Percentiles rank a stretch among this genome's conserved stretches.
Conservation (phyloP, 2,797 vertebrate genomes). For the Acrossocheilus wenchowensis region DNA sequence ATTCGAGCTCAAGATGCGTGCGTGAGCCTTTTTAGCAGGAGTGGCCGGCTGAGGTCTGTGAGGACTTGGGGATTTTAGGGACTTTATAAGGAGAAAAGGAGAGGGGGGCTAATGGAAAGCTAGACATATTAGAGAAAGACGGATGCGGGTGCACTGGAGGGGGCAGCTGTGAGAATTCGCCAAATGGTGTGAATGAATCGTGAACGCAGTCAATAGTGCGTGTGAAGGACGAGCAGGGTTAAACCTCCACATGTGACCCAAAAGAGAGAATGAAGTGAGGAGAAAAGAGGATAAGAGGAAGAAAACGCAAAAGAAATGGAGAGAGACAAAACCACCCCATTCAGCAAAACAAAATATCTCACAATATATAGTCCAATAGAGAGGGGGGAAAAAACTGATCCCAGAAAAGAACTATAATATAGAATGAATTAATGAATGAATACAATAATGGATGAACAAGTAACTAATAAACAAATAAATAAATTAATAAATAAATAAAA, state of each 20-base stretch:
- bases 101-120: constrained; percentile 29
- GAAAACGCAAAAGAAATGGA: not conserved
- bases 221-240: constrained; percentile 36
- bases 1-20: constrained; percentile 13
- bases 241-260: constrained; percentile 35
- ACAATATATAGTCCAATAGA: not conserved
- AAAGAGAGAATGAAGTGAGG: not conserved
- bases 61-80: constrained; percentile 19
- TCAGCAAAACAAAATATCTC: not conserved
- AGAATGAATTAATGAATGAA: not conserved
- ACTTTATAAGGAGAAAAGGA: not conserved
- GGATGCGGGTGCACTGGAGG: not conserved
- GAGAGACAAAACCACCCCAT: not conserved
- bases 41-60: not conserved
- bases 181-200: constrained; percentile 36
- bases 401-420: not conserved
- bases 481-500: not conserved
- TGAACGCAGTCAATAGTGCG: constrained; percentile 17
- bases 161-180: constrained; percentile 23
- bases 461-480: not conserved
- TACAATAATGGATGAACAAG: not conserved
- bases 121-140: not conserved
- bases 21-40: constrained; percentile 22
- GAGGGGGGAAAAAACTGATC: not conserved
- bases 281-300: not conserved